Evolutionary conservation across 2,113 vertebrate species (phyloP), one percentile per base, ranked within the genome.

Genomic region (Seriola aureovittata): DNA sequence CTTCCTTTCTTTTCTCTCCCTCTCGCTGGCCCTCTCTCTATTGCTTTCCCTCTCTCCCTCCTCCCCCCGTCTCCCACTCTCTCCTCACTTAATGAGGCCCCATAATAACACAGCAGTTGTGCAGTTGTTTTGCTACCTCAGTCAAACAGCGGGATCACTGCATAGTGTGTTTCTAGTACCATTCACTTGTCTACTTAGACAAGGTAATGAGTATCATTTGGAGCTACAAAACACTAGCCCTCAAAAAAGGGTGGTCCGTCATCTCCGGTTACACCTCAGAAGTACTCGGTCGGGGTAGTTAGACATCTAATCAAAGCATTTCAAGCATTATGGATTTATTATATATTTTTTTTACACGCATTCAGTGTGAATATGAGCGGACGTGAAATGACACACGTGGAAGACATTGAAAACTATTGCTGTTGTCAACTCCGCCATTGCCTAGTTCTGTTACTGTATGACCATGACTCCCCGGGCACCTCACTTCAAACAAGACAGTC

Each of bases 181-280:
- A 92, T 95, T 94, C 91, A 89, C 93, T 94, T 94, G 93, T 94
- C 93, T 94, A 93, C 94, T 95, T 94, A 94, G 94, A 95, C 94
- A 92, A 89, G 94, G 94, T 95, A 95, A 95, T 95, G 94, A 95
- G 93, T 94, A 95, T 95, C 94, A 95, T 95, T 95, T 93, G 92
- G 91, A 89, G 91, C 93, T 91, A 92, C 93, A 93, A 93, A 94
- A 92, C 92, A 82, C 89, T 84, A 52, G 77, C 86, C 81, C 81
- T 87, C 88, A 90, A 94, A 95, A 95, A 94, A 93, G 86, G 86
- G 91, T 87, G 84, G 84, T 93, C 93, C 86, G 92, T 94, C 91
- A 90, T 94, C 90, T 94, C 88, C 78, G 82, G 83, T 93, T 92
- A 89, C 91, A 91, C 92, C 90, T 92, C 83, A 87, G 78, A 92